Base-by-base conservation (phyloP, 2,113 vertebrate species). In the Lampris megalopsis region DNA sequence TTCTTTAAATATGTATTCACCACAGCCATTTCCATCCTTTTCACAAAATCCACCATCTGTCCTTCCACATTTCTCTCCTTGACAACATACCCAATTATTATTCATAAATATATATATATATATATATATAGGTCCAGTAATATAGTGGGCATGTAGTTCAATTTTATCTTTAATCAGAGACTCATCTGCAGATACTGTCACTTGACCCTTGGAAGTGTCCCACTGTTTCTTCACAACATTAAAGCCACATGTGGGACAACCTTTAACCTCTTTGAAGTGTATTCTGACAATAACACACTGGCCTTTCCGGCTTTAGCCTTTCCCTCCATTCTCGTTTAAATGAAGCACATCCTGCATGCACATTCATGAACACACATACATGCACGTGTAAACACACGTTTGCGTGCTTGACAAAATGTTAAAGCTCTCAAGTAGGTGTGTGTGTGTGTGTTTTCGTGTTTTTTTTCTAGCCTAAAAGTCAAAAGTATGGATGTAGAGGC, bases 181-280 rank as follows among this genome's bases (percentile, higher is more conserved):
- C 82, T 75, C 88, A 77, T 87, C 77, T 73, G 75, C 84, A 83
- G 85, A 67, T 70, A 84, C 81, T 82, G 83, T 77, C 74, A 87
- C 76, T 89, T 80, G 88, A 91, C 70, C 68, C 82, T 76, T 73
- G 58, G 83, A 85, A 75, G 80, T 82, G 73, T 73, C 86, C 89
- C 36, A 81, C 83, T 90, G 86, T 88, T 91, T 87, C 79, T 80
- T 81, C 79, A 86, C 83, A 74, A 89, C 89, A 92, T 89, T 86
- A 91, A 91, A 93, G 86, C 88, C 83, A 88, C 83, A 85, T 92
- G 87, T 88, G 83, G 92, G 83, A 80, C 82, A 88, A 80, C 75
- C 77, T 82, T 82, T 72, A 37, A 62, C 66, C 24, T 79, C 88
- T 91, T 91, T 92, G 92, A 93, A 92, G 92, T 89, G 45, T 73